Percentiles rank a stretch among this genome's conserved stretches.
Conservation (phyloP, 2,113 vertebrate species). For the Neogobius melanostomus region DNA sequence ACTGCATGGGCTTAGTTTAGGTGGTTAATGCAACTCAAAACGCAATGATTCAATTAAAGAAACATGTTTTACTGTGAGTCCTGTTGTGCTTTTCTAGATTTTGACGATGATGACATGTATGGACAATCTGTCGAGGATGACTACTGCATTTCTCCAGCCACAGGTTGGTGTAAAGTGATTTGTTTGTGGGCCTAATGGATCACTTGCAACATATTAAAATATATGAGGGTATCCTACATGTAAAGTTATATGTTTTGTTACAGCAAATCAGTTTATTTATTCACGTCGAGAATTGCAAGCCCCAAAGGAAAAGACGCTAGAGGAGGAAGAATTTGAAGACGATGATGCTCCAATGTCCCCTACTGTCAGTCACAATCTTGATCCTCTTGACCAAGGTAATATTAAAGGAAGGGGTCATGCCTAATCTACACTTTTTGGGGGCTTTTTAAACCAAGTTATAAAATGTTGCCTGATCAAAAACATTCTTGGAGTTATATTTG, state of each 20-base stretch:
- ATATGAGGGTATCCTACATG: too few species aligned
- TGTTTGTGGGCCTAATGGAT: neutral
- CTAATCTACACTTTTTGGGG: too few species aligned
- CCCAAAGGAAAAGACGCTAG: conserved; percentile 80
- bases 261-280: conserved; percentile 98
- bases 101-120: conserved; percentile 96
- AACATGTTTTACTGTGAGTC: too few species aligned
- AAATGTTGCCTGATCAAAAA: too few species aligned
- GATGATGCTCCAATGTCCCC: conserved; percentile 71
- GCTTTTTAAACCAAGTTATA: too few species aligned
- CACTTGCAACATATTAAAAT: neutral
- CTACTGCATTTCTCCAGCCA: conserved; percentile 97
- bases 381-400: conserved; percentile 87
- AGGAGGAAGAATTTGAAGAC: conserved; percentile 83
- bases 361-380: conserved; percentile 71
- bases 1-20: neutral
- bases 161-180: conserved; percentile 80
- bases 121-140: conserved; percentile 98
- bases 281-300: conserved; percentile 85
- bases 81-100: conserved; percentile 76
- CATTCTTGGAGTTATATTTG: too few species aligned
- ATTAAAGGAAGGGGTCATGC: neutral
- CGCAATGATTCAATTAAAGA: too few species aligned
- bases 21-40: neutral
- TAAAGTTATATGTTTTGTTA: neutral